Percentiles rank a stretch among this genome's conserved stretches.
These are phyloP conservation scores for Volucella inanis DNA, from an alignment of 2,888 invertebrate species.

Conservation along the genomic window DNA sequence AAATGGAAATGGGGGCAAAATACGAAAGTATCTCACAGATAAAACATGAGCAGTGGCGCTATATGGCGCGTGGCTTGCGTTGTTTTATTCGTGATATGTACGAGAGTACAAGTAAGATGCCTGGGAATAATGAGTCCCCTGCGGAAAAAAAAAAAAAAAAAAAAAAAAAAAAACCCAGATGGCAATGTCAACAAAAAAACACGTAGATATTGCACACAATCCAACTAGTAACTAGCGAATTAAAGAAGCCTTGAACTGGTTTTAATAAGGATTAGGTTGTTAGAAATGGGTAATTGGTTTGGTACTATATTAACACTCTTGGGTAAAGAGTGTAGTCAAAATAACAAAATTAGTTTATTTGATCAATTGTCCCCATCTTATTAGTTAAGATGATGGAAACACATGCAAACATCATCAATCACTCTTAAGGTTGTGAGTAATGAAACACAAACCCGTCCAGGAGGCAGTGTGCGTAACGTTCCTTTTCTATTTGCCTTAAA, in stretches of 20 bases:
- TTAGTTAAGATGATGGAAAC: constrained; percentile 1
- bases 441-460: constrained; percentile 12
- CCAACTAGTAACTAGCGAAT: constrained; percentile 12
- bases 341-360: constrained; percentile 58
- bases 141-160: constrained; percentile 51
- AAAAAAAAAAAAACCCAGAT: constrained; percentile 39
- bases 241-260: constrained; percentile 43
- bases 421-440: constrained; percentile 30
- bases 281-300: constrained; percentile 38
- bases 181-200: constrained; percentile 13
- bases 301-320: constrained; percentile 51
- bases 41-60: constrained; percentile 55
- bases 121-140: constrained; percentile 65
- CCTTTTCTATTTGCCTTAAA: neutral
- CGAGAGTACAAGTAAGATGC: constrained; percentile 48
- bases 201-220: neutral
- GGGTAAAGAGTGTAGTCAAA: constrained; percentile 11
- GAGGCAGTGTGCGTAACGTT: constrained; percentile 15
- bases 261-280: constrained; percentile 53
- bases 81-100: constrained; percentile 65
- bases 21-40: neutral
- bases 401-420: constrained; percentile 66
- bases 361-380: constrained; percentile 66
- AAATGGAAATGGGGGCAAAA: constrained; percentile 59
- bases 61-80: constrained; percentile 70